Evolutionary conservation across 1,140 invertebrate species (phyloP).

Genomic region (Nasonia longicornis): DNA sequence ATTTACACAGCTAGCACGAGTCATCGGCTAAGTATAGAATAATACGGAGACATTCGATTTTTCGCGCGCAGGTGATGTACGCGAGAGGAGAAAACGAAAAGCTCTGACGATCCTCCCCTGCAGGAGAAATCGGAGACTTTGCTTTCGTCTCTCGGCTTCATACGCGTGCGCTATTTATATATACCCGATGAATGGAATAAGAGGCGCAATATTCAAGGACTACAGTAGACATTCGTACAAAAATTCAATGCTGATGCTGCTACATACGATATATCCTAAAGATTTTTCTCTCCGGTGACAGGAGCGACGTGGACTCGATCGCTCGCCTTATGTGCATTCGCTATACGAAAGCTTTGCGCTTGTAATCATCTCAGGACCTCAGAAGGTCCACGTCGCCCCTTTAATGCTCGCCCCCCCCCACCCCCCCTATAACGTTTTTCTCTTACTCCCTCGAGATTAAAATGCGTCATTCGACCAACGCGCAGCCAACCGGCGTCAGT

Average conservation of each 20-base stretch:
- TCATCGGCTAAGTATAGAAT: not conserved
- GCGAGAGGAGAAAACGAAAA: slow-evolving; percentile 7
- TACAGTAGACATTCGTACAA: slow-evolving; percentile 68
- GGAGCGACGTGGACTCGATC: slow-evolving; percentile 60
- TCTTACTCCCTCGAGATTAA: slow-evolving; percentile 48
- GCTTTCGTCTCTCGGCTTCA: not conserved
- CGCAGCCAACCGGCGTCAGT: slow-evolving; percentile 57
- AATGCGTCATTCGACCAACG: slow-evolving; percentile 67
- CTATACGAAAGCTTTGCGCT: too few relatives aligned
- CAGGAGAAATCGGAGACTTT: not conserved
- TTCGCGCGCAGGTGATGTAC: not conserved
- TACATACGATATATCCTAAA: slow-evolving; percentile 60
- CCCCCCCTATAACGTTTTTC: slow-evolving; percentile 52
- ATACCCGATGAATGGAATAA: not conserved
- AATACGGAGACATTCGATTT: slow-evolving; percentile 8
- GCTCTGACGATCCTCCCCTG: not conserved
- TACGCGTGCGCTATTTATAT: not conserved
- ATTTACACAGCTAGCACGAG: slow-evolving; percentile 21
- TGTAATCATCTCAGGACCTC: too few relatives aligned
- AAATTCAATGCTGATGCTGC: slow-evolving; percentile 67
- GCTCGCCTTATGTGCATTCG: slow-evolving; percentile 30
- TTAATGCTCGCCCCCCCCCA: not conserved
- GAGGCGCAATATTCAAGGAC: slow-evolving; percentile 59
- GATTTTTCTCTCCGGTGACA: slow-evolving; percentile 59
- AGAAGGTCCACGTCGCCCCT: not conserved